phyloP scores from a whole-genome alignment of 2,888 invertebrate species.

The Cerceris ruficornis region DNA sequence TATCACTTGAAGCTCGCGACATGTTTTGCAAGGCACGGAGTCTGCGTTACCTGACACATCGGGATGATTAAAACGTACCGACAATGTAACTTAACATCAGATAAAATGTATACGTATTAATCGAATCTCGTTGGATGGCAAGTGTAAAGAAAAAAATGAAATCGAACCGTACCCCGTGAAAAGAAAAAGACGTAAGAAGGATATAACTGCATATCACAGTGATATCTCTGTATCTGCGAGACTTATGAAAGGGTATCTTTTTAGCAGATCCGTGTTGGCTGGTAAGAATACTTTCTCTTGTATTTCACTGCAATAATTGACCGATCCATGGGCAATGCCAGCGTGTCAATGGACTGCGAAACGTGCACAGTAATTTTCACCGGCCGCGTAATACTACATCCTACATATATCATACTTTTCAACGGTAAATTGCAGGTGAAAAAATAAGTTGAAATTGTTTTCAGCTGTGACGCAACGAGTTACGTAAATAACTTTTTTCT shows the following conservation, averaged over 20 bases:
- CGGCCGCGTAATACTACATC: neutral
- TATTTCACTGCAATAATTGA: neutral
- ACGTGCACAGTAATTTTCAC: neutral
- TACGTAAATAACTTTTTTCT: no score
- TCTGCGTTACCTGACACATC: neutral
- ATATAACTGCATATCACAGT: slow-evolving; percentile 15
- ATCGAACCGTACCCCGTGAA: neutral
- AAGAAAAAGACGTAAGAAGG: neutral
- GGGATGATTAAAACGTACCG: neutral
- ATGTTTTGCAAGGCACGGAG: neutral
- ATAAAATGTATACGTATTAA: neutral
- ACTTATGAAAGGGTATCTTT: neutral
- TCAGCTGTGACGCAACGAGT: no score
- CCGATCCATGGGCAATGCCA: neutral
- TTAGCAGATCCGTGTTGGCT: neutral
- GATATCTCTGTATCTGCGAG: neutral
- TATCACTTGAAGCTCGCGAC: neutral
- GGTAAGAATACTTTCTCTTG: slow-evolving; percentile 3
- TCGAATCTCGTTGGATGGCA: neutral
- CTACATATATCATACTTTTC: no score
- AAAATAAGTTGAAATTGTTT: no score
- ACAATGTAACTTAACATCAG: neutral
- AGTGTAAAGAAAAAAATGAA: neutral
- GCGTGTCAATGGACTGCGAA: neutral
- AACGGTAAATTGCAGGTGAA: no score